Percentiles rank a stretch among this genome's conserved stretches.
Conservation (phyloP, 2,797 vertebrate genomes). For the Silurus aristotelis region DNA sequence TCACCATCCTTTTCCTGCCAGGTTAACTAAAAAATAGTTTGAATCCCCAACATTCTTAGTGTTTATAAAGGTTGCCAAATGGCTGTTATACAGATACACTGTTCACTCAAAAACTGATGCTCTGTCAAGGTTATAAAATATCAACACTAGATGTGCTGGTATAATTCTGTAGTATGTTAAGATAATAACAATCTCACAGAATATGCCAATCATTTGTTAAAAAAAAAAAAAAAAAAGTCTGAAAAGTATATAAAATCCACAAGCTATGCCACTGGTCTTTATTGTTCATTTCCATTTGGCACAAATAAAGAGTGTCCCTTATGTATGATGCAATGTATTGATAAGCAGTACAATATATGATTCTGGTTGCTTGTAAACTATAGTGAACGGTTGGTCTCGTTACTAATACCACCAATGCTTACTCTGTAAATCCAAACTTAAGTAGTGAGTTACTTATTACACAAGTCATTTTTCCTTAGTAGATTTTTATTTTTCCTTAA, state of each 20-base stretch:
- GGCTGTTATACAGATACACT: too few species aligned
- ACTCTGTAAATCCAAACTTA: background rate
- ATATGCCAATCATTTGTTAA: background rate
- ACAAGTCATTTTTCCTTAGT: background rate
- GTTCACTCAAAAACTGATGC: background rate
- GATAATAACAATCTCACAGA: background rate
- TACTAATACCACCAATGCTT: background rate
- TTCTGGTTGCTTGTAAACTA: background rate
- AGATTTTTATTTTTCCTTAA: background rate
- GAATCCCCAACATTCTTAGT: background rate
- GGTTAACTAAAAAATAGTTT: too few species aligned
- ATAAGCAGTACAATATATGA: background rate
- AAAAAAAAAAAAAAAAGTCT: too few species aligned
- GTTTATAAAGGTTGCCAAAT: background rate
- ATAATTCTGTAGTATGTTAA: background rate
- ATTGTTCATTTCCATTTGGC: background rate
- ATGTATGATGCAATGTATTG: background rate
- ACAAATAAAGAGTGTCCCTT: background rate
- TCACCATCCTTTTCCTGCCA: background rate
- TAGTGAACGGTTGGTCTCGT: background rate
- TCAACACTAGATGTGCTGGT: background rate
- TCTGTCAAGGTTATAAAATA: background rate
- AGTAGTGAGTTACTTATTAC: background rate
- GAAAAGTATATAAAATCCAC: background rate
- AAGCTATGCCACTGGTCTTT: background rate